Base-by-base conservation (phyloP, 64 coral and sea anemone species). In the Montipora cactus region DNA sequence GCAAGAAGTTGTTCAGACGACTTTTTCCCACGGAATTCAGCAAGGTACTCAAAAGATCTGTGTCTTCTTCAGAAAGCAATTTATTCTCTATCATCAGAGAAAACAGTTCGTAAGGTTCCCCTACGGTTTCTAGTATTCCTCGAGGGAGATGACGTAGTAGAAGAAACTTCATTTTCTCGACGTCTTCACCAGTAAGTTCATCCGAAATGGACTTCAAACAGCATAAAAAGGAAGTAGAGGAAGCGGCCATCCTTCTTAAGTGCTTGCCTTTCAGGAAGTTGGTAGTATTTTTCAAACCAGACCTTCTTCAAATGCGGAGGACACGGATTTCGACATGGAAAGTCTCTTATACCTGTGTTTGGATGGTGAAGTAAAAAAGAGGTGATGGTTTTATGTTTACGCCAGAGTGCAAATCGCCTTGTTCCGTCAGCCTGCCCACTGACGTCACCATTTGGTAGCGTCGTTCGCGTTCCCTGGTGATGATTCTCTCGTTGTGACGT, bases 121-220 rank as follows among this genome's bases (percentile, higher is more conserved):
- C 4, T 8, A 84, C 37, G 7, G 16, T 16, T 84, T 84, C 13
- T n/a, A 84, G 37, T 47, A 18, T 67, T 16, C 59, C 25, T n/a
- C 68, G 20, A 19, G 81, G 81, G 8, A 84, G 13, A 2, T 23
- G 1, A 8, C 7, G 49, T 46, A 47, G 23, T 1, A 84, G 28
- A 10, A 45, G 12, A 67, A 84, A 84, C 61, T 84, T 84, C 59
- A 84, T 84, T 84, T 47, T 84, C 1, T 68, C 16, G 16, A 84
- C 28, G 81, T 84, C 81, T 47, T 67, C 81, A 3, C 1, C 13
- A 1, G 59, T 84, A 5, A 84, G 61, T 84, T 67, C 28, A 68
- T 84, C n/a, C 44, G 81, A 84, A 47, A 84, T 84, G 16, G 59
- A 84, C 37, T 68, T 14, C 13, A 84, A 61, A 68, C 45, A 37